Evolutionary conservation across 2,797 vertebrate genomes (phyloP), one percentile per base, ranked within the genome.

Genomic region (Leptatherina wallacei): DNA sequence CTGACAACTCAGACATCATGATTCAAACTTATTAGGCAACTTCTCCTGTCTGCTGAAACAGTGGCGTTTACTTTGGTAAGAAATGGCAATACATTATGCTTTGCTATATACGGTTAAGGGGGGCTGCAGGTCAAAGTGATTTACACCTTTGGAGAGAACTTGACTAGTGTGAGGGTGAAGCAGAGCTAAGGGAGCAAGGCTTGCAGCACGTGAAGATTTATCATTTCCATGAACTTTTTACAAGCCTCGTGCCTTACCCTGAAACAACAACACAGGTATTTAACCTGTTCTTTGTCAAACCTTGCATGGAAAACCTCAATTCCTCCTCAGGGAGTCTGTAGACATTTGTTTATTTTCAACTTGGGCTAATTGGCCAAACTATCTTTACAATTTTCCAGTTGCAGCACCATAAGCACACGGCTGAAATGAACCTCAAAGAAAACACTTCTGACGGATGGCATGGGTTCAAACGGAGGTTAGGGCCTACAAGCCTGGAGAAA

Each of bases 401-500:
- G 81, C 84, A 57, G 61, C 64, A 16, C 71, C 22, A 42, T 65
- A 75, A 68, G 66, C 61, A 82, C 60, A 73, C 24, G 70, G 70
- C 61, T 52, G 57, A 91, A 82, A 84, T 67, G 85, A 91, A 85
- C 40, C 42, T 84, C 92, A 92, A 75, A 89, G 75, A 84, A 93
- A 88, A 78, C 44, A 73, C 65, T 55, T 30, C 83, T 91, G 91
- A 94, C 86, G 91, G 93, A 96, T 94, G 92, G 89, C 29, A 58
- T 69, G 88, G 91, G 95, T 96, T 97, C 95, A 96, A 57, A 52
- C 64, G 87, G 92, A 96, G 95, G 94, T 96, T 94, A 95, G 72
- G 68, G 75, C 74, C 83, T 87, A 73, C 38, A 36, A 89, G 87
- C 70, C 75, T 88, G 89, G 85, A 90, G 79, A 89, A 92, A 90